These are phyloP conservation scores for Sphaerodactylus townsendi DNA, from an alignment of 2,113 vertebrate genomes.

Conservation along the genomic window DNA sequence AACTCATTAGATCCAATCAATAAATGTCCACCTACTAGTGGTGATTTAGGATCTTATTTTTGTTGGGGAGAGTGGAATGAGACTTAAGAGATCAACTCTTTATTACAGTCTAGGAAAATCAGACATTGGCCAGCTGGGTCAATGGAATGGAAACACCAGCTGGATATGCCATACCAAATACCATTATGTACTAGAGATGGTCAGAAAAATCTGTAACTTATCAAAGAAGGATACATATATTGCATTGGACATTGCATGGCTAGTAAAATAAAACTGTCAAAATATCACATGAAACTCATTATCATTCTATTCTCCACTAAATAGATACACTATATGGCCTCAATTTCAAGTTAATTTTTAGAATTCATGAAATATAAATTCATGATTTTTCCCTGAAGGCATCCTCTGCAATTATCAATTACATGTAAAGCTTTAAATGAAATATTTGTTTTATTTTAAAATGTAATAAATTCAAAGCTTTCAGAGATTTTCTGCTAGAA, in stretches of 20 bases:
- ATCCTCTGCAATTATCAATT: too few relatives aligned
- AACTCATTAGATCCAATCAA: too few relatives aligned
- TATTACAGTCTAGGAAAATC: too few relatives aligned
- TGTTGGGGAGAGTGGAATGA: too few relatives aligned
- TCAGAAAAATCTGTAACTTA: not conserved
- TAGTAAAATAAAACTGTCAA: not conserved
- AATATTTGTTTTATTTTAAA: not conserved
- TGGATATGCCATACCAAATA: too few relatives aligned
- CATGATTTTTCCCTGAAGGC: not conserved
- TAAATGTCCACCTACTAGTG: too few relatives aligned
- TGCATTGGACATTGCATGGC: not conserved
- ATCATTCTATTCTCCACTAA: not conserved
- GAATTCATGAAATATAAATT: not conserved
- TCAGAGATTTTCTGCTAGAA: slow-evolving; percentile 1
- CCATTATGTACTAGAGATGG: not conserved
- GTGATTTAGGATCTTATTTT: too few relatives aligned
- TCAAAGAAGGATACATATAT: not conserved
- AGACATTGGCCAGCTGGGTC: too few relatives aligned
- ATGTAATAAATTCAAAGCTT: too few relatives aligned
- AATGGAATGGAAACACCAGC: too few relatives aligned
- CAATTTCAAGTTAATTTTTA: not conserved
- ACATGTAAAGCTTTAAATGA: not conserved
- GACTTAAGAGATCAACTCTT: too few relatives aligned
- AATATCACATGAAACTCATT: not conserved
- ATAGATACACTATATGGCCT: not conserved